Base-by-base conservation (phyloP, 2,888 invertebrate species). In the Pherbina coryleti region DNA sequence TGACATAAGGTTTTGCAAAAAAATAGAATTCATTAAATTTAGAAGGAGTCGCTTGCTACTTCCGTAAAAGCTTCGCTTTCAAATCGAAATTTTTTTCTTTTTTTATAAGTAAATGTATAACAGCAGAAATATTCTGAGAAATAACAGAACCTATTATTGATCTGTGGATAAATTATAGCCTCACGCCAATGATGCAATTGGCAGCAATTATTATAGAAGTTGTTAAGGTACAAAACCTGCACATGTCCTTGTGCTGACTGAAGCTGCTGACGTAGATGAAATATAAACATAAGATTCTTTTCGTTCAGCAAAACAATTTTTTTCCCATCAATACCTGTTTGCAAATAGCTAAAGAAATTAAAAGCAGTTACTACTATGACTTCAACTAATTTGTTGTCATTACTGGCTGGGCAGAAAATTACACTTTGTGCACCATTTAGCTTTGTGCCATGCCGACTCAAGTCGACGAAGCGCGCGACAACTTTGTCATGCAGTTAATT, bases 331-430 rank as follows among this genome's bases (percentile, higher is more conserved):
- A 67, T 75, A 37, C 75, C 67, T 55, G 49, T 17, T 19, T 25
- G 9, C 75, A 55, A 75, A 22, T 67, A 75, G 71, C 57, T 22
- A 44, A 64, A 66, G 74, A 75, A 66, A 72, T 75, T 74, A 73
- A 69, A 71, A 60, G 44, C 66, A 70, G 71, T 74, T 34, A 44
- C 67, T 67, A 22, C 73, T 69, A 64, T 75, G 75, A 72, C 75
- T 76, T 66, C 76, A 76, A 78, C 79, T 79, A 79, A 79, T 79
- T 79, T 79, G 79, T 76, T 79, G 79, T 79, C 79, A 79, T 79
- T 77, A 79, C 72, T 49, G 31, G 19, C 19, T 28, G 37, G 66
- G 34, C n/a, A 51, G 55, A 64, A 37, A 34, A 49, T 28, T 17
- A 44, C 73, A 73, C 34, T 69, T n/a, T 69, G 51, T 28, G 69